Conservation (phyloP, 2,797 vertebrate species). For the Xiphorhynchus erythropygius region DNA sequence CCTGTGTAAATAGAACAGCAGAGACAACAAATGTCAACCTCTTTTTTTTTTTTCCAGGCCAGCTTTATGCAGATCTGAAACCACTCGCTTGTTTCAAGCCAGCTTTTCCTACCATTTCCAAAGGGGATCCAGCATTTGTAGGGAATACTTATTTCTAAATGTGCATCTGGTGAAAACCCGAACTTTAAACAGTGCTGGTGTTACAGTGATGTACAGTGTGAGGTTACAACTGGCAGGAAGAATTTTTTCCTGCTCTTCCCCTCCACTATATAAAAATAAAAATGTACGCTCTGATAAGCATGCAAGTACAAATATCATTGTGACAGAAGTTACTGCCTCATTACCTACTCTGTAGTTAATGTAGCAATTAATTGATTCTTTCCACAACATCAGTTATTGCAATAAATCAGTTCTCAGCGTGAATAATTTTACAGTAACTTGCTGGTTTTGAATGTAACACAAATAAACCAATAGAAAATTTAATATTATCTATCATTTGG, state of each 20-base stretch:
- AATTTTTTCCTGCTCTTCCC: neutral
- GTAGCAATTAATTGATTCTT: neutral
- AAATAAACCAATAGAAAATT: neutral
- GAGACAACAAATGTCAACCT: neutral
- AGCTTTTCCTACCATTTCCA: neutral
- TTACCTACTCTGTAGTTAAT: neutral
- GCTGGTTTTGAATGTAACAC: neutral
- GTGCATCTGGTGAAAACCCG: neutral
- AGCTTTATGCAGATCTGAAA: neutral
- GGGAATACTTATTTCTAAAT: neutral
- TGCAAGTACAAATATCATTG: neutral
- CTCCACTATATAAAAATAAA: neutral
- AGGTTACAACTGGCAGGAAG: neutral
- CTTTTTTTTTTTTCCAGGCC: neutral
- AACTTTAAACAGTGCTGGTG: neutral
- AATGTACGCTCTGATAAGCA: neutral
- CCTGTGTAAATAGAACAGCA: neutral
- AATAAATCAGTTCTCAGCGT: neutral
- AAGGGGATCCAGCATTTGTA: neutral
- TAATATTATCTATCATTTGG: neutral
- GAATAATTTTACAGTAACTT: neutral
- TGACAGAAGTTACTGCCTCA: neutral
- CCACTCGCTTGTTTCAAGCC: neutral
- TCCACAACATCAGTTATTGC: neutral
- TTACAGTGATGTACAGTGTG: rapidly evolving